A percentile compares a stretch with the other conserved stretches of the same genome.
Conservation (phyloP, 2,888 invertebrate genomes). For the Leptopilina drosophilae region DNA sequence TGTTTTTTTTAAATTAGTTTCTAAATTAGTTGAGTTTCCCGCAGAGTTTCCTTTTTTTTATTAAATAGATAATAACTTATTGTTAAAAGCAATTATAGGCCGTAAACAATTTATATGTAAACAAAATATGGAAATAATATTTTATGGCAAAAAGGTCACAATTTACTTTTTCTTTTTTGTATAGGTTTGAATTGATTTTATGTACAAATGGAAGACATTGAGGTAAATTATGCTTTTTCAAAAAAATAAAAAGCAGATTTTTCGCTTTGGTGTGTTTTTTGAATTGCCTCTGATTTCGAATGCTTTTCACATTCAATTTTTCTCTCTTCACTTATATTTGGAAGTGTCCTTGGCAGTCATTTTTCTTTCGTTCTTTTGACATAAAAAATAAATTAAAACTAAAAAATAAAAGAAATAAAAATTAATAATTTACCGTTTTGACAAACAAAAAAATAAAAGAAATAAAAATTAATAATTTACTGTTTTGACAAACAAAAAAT, state of each 20-base stretch:
- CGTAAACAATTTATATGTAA: background rate
- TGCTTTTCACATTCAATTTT: background rate
- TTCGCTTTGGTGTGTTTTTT: background rate
- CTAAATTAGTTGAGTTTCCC: background rate
- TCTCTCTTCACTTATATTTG: background rate
- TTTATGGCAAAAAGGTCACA: background rate
- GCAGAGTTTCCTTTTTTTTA: background rate
- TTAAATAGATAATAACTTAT: background rate
- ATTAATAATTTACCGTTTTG: too few species aligned
- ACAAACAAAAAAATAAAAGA: too few species aligned
- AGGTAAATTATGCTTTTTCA: slow-evolving; percentile 12
- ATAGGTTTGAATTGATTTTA: background rate
- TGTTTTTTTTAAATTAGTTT: slow-evolving; percentile 19
- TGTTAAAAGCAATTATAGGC: slow-evolving; percentile 8
- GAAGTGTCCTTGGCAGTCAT: too few species aligned
- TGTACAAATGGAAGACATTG: background rate
- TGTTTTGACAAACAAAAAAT: too few species aligned
- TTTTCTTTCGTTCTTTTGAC: too few species aligned
- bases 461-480: too few species aligned
- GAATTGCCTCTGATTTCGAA: background rate
- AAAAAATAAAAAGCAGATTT: background rate
- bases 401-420: too few species aligned
- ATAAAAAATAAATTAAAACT: too few species aligned
- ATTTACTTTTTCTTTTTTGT: background rate
- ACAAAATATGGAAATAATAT: background rate